Evolutionary conservation across 1,140 invertebrate genomes (phyloP).

Genomic region (Drosophila rufa): DNA sequence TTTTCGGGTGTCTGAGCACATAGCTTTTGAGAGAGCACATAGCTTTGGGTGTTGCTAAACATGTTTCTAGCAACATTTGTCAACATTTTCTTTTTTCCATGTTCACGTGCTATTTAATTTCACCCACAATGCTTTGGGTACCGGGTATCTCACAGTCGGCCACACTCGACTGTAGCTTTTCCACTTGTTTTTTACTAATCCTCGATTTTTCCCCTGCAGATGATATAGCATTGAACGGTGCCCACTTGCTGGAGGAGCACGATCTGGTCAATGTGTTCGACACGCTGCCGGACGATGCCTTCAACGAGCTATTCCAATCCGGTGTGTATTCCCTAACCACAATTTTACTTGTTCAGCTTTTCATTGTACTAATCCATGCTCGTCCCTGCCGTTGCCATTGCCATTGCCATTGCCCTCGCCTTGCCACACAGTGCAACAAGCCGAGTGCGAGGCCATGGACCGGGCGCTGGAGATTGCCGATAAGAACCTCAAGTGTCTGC

Average conservation of each 20-base stretch:
- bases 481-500: conserved; percentile 91
- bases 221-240: conserved; percentile 85
- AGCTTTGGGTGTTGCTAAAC: too few relatives aligned
- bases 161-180: too few relatives aligned
- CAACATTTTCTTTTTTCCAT: too few relatives aligned
- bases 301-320: conserved; percentile 93
- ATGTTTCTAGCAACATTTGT: too few relatives aligned
- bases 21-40: too few relatives aligned
- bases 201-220: conserved; percentile 48
- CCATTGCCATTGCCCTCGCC: conserved; percentile 24
- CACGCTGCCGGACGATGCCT: conserved; percentile 95
- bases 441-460: conserved; percentile 93
- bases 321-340: conserved; percentile 74
- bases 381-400: background rate
- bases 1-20: too few relatives aligned
- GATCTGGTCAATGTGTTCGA: conserved; percentile 95
- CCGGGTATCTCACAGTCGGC: too few relatives aligned
- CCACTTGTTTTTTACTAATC: conserved; percentile 1
- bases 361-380: conserved; percentile 61
- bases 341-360: conserved; percentile 66
- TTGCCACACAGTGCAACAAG: conserved; percentile 87
- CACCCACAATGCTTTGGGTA: too few relatives aligned
- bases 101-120: too few relatives aligned
- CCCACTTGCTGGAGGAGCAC: conserved; percentile 91
- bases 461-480: conserved; percentile 93